phyloP scores from a whole-genome alignment of 1,140 invertebrate genomes.

The Musca domestica region DNA sequence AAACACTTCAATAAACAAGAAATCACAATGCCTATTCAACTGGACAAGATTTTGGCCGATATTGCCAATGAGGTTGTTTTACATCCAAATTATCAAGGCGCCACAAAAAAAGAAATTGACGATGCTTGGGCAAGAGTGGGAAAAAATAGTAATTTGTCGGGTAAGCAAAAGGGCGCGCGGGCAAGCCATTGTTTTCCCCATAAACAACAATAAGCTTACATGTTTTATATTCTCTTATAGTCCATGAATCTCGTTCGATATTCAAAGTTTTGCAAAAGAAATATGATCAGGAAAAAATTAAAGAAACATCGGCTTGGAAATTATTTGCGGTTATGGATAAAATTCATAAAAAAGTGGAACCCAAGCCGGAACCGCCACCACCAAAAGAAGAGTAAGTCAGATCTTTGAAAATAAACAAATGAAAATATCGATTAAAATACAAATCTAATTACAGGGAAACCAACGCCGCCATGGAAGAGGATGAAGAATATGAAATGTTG shows the following conservation, averaged over 20 bases:
- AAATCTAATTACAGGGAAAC: constrained; percentile 1
- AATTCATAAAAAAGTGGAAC: constrained; percentile 44
- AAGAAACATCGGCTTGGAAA: constrained; percentile 46
- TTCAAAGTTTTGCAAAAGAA: constrained; percentile 51
- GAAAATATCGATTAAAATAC: background rate
- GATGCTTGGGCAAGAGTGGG: constrained; percentile 48
- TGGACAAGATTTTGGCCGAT: constrained; percentile 48
- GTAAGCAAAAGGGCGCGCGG: constrained; percentile 8
- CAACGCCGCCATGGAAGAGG: constrained; percentile 38
- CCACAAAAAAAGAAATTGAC: constrained; percentile 46
- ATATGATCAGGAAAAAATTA: constrained; percentile 47
- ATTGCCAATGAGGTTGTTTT: constrained; percentile 46
- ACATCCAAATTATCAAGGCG: constrained; percentile 44
- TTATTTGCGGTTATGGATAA: constrained; percentile 46
- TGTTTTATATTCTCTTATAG: constrained; percentile 16
- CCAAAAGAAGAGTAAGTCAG: constrained; percentile 45
- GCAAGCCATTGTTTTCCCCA: background rate
- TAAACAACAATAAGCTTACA: background rate
- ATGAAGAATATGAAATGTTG: constrained; percentile 49
- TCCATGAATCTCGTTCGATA: constrained; percentile 50
- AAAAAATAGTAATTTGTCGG: constrained; percentile 45
- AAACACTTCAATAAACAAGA: background rate
- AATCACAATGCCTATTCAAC: constrained; percentile 46
- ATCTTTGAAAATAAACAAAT: background rate
- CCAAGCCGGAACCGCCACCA: constrained; percentile 25